These are phyloP conservation scores for Pristionchus fissidentatus DNA, from an alignment of 2,888 invertebrate genomes.

Conservation along the genomic window DNA sequence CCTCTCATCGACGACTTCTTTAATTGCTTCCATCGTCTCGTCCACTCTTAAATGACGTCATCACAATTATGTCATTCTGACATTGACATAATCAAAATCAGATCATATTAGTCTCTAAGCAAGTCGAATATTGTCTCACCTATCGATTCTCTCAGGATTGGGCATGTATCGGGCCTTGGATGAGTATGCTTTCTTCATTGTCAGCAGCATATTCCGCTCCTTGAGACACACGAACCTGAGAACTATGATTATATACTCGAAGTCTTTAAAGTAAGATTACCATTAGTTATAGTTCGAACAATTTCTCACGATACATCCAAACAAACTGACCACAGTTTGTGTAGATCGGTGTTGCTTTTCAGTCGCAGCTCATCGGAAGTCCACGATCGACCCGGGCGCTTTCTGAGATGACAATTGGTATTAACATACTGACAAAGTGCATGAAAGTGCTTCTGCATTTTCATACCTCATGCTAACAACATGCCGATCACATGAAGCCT, in stretches of 20 bases:
- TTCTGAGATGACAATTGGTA: neutral
- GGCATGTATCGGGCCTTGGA: constrained; percentile 77
- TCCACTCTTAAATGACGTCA: constrained; percentile 9
- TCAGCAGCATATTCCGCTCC: constrained; percentile 95
- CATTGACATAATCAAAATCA: neutral
- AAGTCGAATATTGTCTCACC: constrained; percentile 52
- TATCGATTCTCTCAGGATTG: constrained; percentile 74
- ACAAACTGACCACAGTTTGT: constrained; percentile 90
- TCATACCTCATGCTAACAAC: neutral
- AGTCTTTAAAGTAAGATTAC: constrained; percentile 46
- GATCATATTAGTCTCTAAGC: neutral
- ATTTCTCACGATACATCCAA: neutral
- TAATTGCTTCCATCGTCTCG: constrained; percentile 90
- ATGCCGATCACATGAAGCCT: neutral
- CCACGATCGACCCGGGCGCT: constrained; percentile 81
- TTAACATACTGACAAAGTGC: neutral
- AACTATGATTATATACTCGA: neutral
- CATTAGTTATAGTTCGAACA: too few relatives aligned
- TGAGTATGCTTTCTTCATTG: constrained; percentile 86
- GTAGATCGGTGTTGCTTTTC: constrained; percentile 94
- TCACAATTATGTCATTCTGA: neutral
- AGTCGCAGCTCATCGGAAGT: constrained; percentile 89
- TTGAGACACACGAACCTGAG: constrained; percentile 88
- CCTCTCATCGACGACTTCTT: constrained; percentile 90
- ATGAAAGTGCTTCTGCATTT: neutral